Percentiles rank a stretch among this genome's conserved stretches.
phyloP scores from a whole-genome alignment of 2,888 invertebrate species.

The Catocala fraxini region DNA sequence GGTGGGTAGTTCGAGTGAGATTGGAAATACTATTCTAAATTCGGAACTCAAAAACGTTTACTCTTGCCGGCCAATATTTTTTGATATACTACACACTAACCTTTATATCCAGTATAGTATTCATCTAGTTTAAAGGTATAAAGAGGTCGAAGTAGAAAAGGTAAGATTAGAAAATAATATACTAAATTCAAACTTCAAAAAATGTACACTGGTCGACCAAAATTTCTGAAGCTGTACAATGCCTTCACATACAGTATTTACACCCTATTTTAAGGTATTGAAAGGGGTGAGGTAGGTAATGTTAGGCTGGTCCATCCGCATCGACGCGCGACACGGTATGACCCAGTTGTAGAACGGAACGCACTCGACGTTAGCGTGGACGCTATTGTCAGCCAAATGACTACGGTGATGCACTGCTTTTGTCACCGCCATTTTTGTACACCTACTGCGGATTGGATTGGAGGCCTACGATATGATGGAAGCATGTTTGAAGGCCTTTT shows the following conservation, averaged over 20 bases:
- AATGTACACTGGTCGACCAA: conserved; percentile 39
- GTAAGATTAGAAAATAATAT: too few relatives aligned
- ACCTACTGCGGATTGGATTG: conserved; percentile 9
- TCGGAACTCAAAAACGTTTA: too few relatives aligned
- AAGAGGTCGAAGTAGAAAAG: too few relatives aligned
- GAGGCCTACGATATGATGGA: not conserved
- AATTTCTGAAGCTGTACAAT: conserved; percentile 28
- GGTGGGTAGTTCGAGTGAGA: too few relatives aligned
- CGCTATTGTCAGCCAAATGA: conserved; percentile 55
- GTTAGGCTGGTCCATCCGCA: conserved; percentile 29
- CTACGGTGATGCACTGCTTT: conserved; percentile 41
- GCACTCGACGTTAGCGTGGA: conserved; percentile 45
- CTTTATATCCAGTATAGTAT: too few relatives aligned
- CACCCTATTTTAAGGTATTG: conserved; percentile 17
- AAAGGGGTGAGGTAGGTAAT: conserved; percentile 25
- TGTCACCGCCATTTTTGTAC: conserved; percentile 33
- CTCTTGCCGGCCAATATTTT: too few relatives aligned
- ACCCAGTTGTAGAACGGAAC: conserved; percentile 58
- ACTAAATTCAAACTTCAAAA: conserved; percentile 36
- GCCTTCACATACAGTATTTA: conserved; percentile 14
- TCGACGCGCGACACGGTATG: conserved; percentile 41
- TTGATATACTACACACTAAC: too few relatives aligned
- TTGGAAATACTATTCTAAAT: too few relatives aligned
- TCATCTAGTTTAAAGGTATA: too few relatives aligned
- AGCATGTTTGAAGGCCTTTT: not conserved